Evolutionary conservation across 2,797 vertebrate genomes (phyloP), one percentile per base, ranked within the genome.

Genomic region (Syngnathus acus): DNA sequence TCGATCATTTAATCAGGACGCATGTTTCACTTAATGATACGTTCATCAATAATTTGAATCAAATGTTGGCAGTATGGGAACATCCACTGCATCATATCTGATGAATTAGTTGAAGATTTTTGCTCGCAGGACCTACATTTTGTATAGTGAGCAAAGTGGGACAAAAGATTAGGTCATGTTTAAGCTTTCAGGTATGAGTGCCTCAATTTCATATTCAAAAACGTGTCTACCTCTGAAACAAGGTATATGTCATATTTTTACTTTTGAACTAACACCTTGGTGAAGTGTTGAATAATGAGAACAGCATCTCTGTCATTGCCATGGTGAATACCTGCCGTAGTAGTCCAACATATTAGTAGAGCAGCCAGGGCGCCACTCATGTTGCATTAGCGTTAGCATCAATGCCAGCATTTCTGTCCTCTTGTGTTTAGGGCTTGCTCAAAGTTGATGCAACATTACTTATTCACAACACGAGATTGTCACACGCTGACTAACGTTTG

Each of bases 1-100:
- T n/a, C 47, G 47, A 47, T 26, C 65, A 65, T 71, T 77, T 68
- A 72, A 75, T 69, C 53, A 67, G 60, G 14, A 9, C 4, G 45
- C 14, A 47, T 47, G 4, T 50, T 60, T 32, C 10, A 61, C 58
- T 21, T 62, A 60, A 38, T 17, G 7, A 21, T 32, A 48, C 3
- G 64, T 67, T 32, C 58, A 58, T 39, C 13, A 14, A 2, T 55
- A 65, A 65, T 4, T 23, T 43, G 48, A 43, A 19, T 42, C 45
- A 54, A 57, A 14, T 53, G 17, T 68, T 39, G 21, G 40, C 40
- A 23, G 19, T 7, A 21, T 45, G n/a, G 48, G 21, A 61, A 45
- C 48, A 53, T n/a, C 16, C 17, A 10, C 45, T 13, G 32, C 23
- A 17, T 21, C 19, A 40, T 38, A 40, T 13, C 37, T 32, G 45